Base-by-base conservation (phyloP, 2,888 invertebrate genomes). In the Calameuta filiformis region DNA sequence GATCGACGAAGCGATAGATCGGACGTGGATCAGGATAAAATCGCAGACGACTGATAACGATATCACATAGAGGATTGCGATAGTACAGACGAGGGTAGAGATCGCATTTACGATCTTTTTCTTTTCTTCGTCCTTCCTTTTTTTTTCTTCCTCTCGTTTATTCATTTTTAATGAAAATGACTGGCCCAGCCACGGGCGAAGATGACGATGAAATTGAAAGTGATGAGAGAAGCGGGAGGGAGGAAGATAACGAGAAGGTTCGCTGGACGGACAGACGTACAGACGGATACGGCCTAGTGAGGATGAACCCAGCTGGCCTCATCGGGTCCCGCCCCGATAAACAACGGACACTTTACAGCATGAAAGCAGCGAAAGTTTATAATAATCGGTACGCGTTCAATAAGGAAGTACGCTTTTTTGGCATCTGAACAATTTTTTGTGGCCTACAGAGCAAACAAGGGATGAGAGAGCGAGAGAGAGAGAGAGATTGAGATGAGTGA, bases 271-370 rank as follows among this genome's bases (percentile, higher is more conserved):
- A 56, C 56, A 56, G 56, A 83, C 69, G 85, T 80, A 85, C 85
- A 82, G 84, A 85, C 84, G 82, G 82, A 84, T 81, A 90, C 89
- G 90, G 91, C 90, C 90, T 90, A 90, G 90, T 89, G 89, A 87
- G 90, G 90, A 91, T 90, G 89, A 91, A 90, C 89, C 90, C 89
- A 90, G 87, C 90, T 89, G 90, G 91, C 90, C 91, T 90, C 87
- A 56, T 90, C 87, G 88, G 88, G 87, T 87, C 89, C 89, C 86
- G 89, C 90, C 56, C 90, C 88, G 89, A 89, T 88, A 81, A 56
- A 56, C 78, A 69, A 76, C 77, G 78, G 78, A 83, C 81, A 83
- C 79, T 83, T 83, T 81, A 79, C 79, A 81, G 79, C 79, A 79
- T 77, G 82, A 68, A 79, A 80, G 78, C 82, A 81, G 56, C 56